Percentiles rank a stretch among this genome's conserved stretches.
Conservation (phyloP, 2,888 invertebrate genomes). For the Latrodectus hesperus region DNA sequence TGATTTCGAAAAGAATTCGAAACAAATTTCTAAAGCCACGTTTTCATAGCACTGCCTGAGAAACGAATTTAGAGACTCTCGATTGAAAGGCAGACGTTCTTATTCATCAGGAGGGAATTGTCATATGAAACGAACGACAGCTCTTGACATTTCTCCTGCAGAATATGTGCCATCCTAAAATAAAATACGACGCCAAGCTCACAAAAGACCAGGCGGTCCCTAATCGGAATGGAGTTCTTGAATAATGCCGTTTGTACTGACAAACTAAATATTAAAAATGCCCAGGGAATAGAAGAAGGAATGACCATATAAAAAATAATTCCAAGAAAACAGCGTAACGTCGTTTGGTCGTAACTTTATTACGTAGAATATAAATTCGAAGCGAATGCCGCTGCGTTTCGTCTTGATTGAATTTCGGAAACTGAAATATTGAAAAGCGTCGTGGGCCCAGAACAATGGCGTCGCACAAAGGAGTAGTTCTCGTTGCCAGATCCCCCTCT, state of each 20-base stretch:
- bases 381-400: constrained; percentile 49
- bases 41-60: background rate
- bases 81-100: constrained; percentile 1
- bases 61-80: background rate
- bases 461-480: constrained; percentile 68
- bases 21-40: no score
- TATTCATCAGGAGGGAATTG: background rate
- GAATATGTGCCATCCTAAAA: background rate
- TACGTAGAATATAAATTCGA: constrained; percentile 68
- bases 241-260: constrained; percentile 59
- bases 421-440: constrained; percentile 69
- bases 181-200: constrained; percentile 2
- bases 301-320: constrained; percentile 67
- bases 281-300: constrained; percentile 51
- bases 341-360: constrained; percentile 66
- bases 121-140: constrained; percentile 3
- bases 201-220: constrained; percentile 6
- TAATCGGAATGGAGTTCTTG: constrained; percentile 52
- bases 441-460: constrained; percentile 68
- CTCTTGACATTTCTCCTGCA: background rate
- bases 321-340: constrained; percentile 67
- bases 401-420: constrained; percentile 65
- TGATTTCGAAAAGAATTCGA: no score
- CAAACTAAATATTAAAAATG: constrained; percentile 65
- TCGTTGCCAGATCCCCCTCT: constrained; percentile 67